A percentile compares a stretch with the other conserved stretches of the same genome.
phyloP scores from a whole-genome alignment of 2,888 invertebrate species.

The Lycocerus yunnanus region DNA sequence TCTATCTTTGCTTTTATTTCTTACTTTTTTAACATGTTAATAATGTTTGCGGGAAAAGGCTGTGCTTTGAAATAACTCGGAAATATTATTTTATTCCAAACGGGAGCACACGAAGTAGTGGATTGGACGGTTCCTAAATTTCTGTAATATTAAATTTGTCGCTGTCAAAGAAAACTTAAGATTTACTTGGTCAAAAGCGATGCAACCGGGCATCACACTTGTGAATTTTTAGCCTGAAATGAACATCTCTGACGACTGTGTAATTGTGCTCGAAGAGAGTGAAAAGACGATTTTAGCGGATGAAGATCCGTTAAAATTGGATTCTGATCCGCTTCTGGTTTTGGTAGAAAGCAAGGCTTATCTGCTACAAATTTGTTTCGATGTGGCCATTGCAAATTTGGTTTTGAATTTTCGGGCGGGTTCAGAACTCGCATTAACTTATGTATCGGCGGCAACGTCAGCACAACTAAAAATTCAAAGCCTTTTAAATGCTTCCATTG shows the following conservation, averaged over 20 bases:
- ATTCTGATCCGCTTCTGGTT: not conserved
- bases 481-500: slow-evolving; percentile 61
- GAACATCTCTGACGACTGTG: not conserved
- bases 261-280: not conserved
- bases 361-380: slow-evolving; percentile 57
- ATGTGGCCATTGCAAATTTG: slow-evolving; percentile 58
- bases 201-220: too few relatives aligned
- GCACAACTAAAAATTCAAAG: slow-evolving; percentile 27
- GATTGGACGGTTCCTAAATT: too few relatives aligned
- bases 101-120: too few relatives aligned
- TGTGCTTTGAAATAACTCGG: too few relatives aligned
- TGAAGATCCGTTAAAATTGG: not conserved
- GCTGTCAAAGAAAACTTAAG: too few relatives aligned
- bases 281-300: not conserved
- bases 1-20: not conserved
- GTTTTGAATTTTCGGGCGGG: slow-evolving; percentile 45
- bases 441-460: slow-evolving; percentile 35
- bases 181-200: too few relatives aligned
- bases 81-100: too few relatives aligned
- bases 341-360: slow-evolving; percentile 36
- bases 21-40: not conserved
- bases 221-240: not conserved
- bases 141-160: too few relatives aligned
- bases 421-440: slow-evolving; percentile 54
- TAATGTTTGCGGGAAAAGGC: too few relatives aligned